phyloP scores from a whole-genome alignment of 2,113 vertebrate species.

The Parus major region DNA sequence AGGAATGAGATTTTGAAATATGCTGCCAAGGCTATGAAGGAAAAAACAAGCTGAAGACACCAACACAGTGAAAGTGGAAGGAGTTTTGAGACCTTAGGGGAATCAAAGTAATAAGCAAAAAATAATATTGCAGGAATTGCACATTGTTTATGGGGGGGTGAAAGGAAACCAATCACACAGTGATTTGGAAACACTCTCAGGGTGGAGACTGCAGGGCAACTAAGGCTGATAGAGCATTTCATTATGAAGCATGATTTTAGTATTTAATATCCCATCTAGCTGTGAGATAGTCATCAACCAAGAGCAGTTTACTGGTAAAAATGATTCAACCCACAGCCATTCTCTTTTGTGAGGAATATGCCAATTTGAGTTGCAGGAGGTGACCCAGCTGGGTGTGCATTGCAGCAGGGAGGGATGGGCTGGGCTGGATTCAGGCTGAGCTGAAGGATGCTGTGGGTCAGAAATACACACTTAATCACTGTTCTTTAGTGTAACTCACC shows the following conservation, averaged over 20 bases:
- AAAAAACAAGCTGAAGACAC: neutral
- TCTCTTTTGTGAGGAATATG: neutral
- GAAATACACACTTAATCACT: neutral
- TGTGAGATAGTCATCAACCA: neutral
- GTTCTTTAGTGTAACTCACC: neutral
- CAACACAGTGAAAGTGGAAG: neutral
- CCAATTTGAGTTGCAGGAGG: neutral
- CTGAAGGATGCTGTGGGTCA: neutral
- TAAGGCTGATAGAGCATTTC: neutral
- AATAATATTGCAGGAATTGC: conserved; percentile 19
- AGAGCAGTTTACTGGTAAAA: neutral
- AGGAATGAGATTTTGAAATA: conserved; percentile 50
- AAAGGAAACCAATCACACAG: neutral
- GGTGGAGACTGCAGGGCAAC: neutral
- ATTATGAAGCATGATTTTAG: neutral
- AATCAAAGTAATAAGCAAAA: conserved; percentile 46
- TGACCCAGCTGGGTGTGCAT: neutral
- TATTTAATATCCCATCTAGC: conserved; percentile 30
- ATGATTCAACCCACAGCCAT: neutral
- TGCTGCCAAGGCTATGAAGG: neutral
- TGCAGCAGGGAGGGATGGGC: neutral
- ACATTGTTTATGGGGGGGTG: neutral
- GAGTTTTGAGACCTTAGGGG: neutral
- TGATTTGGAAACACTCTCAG: neutral
- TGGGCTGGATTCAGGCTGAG: neutral